Evolutionary conservation across 1,140 invertebrate genomes (phyloP).

Genomic region (Leguminivora glycinivorella): DNA sequence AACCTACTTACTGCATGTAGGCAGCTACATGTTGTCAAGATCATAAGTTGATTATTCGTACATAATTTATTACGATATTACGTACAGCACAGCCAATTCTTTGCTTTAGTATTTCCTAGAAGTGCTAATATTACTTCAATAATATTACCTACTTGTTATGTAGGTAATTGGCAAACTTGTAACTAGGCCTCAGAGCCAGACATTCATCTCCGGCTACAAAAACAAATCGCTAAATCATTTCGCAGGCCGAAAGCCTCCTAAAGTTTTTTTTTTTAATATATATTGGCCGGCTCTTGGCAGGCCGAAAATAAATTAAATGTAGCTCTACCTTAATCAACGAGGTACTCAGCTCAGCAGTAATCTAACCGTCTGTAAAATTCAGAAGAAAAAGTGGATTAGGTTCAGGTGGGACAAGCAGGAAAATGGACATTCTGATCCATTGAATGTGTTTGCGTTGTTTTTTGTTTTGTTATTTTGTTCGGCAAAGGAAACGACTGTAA

Average conservation of each 20-base stretch:
- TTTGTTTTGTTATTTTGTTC: too few relatives aligned
- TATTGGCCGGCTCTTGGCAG: slow-evolving; percentile 24
- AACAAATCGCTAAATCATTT: slow-evolving; percentile 27
- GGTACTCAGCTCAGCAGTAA: background rate
- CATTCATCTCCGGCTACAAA: slow-evolving; percentile 3
- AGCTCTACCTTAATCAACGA: background rate
- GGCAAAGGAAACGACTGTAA: too few relatives aligned
- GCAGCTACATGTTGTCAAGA: too few relatives aligned
- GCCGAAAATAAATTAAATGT: slow-evolving; percentile 24
- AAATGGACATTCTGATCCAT: too few relatives aligned
- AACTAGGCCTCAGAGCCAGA: slow-evolving; percentile 1
- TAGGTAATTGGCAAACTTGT: background rate
- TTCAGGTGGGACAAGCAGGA: background rate
- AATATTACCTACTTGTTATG: background rate
- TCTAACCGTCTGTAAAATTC: background rate
- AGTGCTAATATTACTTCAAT: too few relatives aligned
- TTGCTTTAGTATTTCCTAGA: too few relatives aligned
- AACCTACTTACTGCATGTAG: too few relatives aligned
- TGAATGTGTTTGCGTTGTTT: too few relatives aligned
- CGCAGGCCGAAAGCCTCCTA: background rate
- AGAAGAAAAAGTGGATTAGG: background rate
- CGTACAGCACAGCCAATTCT: too few relatives aligned
- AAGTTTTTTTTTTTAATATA: slow-evolving; percentile 5
- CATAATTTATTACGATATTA: too few relatives aligned
- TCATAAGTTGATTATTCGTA: too few relatives aligned